A percentile compares a stretch with the other conserved stretches of the same genome.
Conservation (phyloP, 2,797 vertebrate species). For the Amblyraja radiata region DNA sequence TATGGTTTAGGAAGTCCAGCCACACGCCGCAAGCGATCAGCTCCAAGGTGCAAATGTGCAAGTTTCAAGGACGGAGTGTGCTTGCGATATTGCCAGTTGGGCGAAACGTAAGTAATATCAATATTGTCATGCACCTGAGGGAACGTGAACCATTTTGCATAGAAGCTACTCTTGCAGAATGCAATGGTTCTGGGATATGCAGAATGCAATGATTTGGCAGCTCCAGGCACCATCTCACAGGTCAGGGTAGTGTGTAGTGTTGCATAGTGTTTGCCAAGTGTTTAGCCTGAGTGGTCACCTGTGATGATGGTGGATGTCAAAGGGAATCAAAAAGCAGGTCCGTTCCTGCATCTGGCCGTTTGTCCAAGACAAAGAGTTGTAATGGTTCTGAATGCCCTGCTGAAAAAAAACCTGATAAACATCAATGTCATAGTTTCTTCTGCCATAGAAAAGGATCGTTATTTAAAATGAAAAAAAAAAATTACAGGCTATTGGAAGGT, state of each 20-base stretch:
- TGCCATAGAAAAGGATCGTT: background rate
- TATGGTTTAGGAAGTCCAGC: constrained; percentile 22
- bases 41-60: constrained; percentile 18
- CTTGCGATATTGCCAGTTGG: background rate
- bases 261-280: background rate
- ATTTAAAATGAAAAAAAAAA: background rate
- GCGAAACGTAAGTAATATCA: background rate
- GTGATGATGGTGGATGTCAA: background rate
- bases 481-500: background rate
- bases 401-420: background rate
- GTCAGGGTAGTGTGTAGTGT: background rate
- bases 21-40: constrained; percentile 18
- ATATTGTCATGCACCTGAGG: background rate
- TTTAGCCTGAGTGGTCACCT: too few relatives aligned
- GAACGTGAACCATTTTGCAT: background rate
- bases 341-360: background rate
- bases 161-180: background rate
- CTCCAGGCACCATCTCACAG: too few relatives aligned
- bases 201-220: background rate
- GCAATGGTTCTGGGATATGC: background rate
- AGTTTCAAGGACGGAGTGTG: constrained; percentile 18
- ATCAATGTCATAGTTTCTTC: background rate
- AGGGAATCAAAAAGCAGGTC: background rate
- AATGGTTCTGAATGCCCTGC: too few relatives aligned
- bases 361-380: background rate